Evolutionary conservation across 2,888 invertebrate genomes (phyloP).

Genomic region (Drosophila pegasa): DNA sequence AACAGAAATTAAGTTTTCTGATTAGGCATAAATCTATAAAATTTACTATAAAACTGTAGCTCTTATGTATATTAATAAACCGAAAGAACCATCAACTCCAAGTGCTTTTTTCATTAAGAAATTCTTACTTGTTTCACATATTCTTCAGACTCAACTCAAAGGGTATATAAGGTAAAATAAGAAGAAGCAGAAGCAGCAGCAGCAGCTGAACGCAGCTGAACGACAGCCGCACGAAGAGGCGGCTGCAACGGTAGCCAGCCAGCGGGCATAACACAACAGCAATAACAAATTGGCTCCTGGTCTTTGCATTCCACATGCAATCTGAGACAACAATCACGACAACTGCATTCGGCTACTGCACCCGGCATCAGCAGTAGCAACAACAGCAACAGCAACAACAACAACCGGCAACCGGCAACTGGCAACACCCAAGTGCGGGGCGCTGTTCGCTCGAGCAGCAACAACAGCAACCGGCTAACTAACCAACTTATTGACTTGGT

Average conservation of each 20-base stretch:
- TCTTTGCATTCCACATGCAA: conserved; percentile 82
- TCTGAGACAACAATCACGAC: conserved; percentile 80
- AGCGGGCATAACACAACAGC: conserved; percentile 66
- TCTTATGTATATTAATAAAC: too few species aligned
- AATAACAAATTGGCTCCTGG: conserved; percentile 83
- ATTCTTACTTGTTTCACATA: not conserved
- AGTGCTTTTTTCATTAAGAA: too few species aligned
- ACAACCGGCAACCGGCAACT: conserved; percentile 32
- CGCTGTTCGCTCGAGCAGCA: conserved; percentile 49
- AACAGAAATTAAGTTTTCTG: not conserved
- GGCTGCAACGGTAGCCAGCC: conserved; percentile 75
- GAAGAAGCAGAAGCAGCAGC: conserved; percentile 5
- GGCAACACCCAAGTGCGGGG: conserved; percentile 63
- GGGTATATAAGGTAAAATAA: conserved; percentile 30
- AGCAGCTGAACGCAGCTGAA: conserved; percentile 34
- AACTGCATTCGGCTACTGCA: conserved; percentile 75
- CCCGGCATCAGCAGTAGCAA: conserved; percentile 29
- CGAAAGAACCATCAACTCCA: too few species aligned
- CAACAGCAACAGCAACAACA: conserved; percentile 23
- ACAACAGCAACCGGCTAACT: conserved; percentile 49
- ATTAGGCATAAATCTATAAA: not conserved
- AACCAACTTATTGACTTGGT: conserved; percentile 62
- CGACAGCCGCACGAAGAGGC: conserved; percentile 43
- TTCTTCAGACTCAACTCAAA: conserved; percentile 2
- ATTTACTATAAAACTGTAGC: too few species aligned